Base-by-base conservation (phyloP, 2,888 invertebrate genomes). In the Oscheius sp. region DNA sequence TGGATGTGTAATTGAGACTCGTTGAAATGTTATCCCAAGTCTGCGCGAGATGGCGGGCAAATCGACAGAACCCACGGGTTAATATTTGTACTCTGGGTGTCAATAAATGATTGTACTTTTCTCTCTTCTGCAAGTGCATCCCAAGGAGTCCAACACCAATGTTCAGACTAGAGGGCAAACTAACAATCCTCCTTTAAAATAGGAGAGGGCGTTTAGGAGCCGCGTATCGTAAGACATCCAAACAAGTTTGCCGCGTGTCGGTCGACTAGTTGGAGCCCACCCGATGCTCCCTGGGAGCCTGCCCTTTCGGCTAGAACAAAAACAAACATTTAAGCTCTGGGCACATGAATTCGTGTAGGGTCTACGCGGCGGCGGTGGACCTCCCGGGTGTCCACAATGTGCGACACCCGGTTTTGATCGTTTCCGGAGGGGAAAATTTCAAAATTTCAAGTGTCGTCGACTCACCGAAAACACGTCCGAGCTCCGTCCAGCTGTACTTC, bases 401-500 rank as follows among this genome's bases (percentile, higher is more conserved):
- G 27, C n/a, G n/a, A n/a, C n/a, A n/a, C n/a, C 58, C 58, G 58
- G 58, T 58, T 55, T 27, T 53, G 23, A 53, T 53, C 35, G 35
- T 35, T 58, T 58, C 58, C 61, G 18, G 13, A 27, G 58, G 18
- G 18, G 55, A 6, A 3, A 55, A 23, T 52, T 66, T 29, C 29
- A 12, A 56, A 23, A 45, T 55, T 43, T 27, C 9, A 45, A 12
- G 21, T 35, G 35, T n/a, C n/a, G 6, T 35, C 52, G 25, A 55
- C 66, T 53, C 16, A 82, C 74, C 88, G 69, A 58, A 83, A 83
- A 74, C 83, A 80, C 6, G 84, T 82, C 68, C 89, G 70, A 6
- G 88, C 88, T 52, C 84, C 85, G 81, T 89, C 89, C 27, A 89
- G 76, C 76, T 89, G 89, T 58, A 89, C 83, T 80, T 89, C 89